Percentiles rank a stretch among this genome's conserved stretches.
These are phyloP conservation scores for Neuroterus valhalla DNA, from an alignment of 1,140 invertebrate genomes.

Conservation along the genomic window DNA sequence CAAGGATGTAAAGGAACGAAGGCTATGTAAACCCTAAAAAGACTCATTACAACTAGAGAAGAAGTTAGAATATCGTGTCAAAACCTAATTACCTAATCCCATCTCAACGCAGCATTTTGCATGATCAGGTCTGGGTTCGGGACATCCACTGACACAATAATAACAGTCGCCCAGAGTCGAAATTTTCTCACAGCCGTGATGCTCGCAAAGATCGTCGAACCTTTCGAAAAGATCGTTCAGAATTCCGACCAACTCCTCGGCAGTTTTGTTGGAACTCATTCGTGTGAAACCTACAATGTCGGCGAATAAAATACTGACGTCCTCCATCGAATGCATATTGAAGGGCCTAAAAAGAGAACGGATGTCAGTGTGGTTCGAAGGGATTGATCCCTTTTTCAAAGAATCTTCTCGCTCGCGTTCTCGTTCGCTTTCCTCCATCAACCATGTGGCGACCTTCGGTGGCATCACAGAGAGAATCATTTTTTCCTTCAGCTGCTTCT, in stretches of 20 bases:
- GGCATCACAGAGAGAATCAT: conserved; percentile 99
- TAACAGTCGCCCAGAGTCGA: conserved; percentile 97
- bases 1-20: too few relatives aligned
- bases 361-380: conserved; percentile 79
- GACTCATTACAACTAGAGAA: not conserved
- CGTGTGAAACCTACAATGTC: conserved; percentile 98
- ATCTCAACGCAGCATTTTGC: conserved; percentile 92
- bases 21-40: too few relatives aligned
- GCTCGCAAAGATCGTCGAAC: conserved; percentile 91
- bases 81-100: conserved; percentile 81
- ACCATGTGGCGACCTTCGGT: conserved; percentile 90
- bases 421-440: conserved; percentile 84
- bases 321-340: conserved; percentile 96
- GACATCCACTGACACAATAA: conserved; percentile 95
- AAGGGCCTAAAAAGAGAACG: conserved; percentile 92
- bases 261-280: conserved; percentile 97
- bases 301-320: conserved; percentile 98
- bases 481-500: conserved; percentile 96
- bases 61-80: conserved; percentile 20
- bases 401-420: conserved; percentile 75
- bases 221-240: conserved; percentile 97
- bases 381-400: conserved; percentile 72
- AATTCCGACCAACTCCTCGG: conserved; percentile 90
- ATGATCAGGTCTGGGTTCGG: conserved; percentile 90
- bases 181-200: conserved; percentile 93